A percentile compares a stretch with the other conserved stretches of the same genome.
Evolutionary conservation across 1,140 invertebrate genomes (phyloP).

Genomic region (Apis laboriosa): DNA sequence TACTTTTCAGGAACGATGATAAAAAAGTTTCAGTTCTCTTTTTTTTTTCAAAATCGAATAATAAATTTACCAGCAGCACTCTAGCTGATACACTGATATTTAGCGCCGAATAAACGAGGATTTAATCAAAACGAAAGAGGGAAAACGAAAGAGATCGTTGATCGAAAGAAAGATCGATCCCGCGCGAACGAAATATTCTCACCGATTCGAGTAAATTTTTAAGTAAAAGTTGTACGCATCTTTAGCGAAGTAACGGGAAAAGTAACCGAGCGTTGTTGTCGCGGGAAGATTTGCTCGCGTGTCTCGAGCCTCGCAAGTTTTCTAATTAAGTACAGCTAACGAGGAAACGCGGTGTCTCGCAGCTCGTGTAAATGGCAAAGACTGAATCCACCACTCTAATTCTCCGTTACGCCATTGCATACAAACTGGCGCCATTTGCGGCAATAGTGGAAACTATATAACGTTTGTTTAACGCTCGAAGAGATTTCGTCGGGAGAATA

Average conservation of each 20-base stretch:
- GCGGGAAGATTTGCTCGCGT: constrained; percentile 17
- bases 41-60: too few species aligned
- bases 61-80: too few species aligned
- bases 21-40: too few species aligned
- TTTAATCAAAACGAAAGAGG: background rate
- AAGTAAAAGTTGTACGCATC: background rate
- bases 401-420: constrained; percentile 20
- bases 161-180: background rate
- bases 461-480: constrained; percentile 9
- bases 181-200: background rate
- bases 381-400: background rate
- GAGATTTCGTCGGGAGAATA: too few species aligned
- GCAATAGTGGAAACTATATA: constrained; percentile 28
- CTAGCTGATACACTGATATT: too few species aligned
- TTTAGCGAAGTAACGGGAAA: too few species aligned
- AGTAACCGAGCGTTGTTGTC: constrained; percentile 6
- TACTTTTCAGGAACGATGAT: too few species aligned
- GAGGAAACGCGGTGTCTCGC: constrained; percentile 32
- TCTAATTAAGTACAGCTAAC: constrained; percentile 54
- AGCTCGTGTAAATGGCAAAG: constrained; percentile 23
- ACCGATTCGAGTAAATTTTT: background rate
- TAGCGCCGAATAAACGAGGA: background rate
- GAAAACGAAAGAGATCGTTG: too few species aligned
- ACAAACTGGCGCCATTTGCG: constrained; percentile 19
- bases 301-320: constrained; percentile 31